These are phyloP conservation scores for Himantopus leucocephalus DNA, from an alignment of 2,113 vertebrate species.

Conservation along the genomic window DNA sequence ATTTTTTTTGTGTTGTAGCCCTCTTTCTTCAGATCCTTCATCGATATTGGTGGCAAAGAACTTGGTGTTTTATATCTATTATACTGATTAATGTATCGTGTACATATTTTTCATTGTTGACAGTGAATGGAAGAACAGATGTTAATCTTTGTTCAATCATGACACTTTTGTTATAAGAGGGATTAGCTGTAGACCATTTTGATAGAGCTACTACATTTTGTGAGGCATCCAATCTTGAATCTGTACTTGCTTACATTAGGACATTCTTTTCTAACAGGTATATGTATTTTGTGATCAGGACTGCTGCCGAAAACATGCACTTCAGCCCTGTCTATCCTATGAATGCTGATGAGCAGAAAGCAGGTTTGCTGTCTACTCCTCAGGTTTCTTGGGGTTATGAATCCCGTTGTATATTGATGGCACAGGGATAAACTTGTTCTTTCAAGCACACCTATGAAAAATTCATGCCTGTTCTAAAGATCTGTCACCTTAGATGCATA, in stretches of 20 bases:
- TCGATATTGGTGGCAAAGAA: background rate
- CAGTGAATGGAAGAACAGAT: background rate
- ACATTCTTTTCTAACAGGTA: background rate
- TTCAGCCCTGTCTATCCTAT: background rate
- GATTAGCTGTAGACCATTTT: background rate
- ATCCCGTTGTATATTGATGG: conserved; percentile 35
- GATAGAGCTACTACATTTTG: background rate
- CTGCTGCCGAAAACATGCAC: background rate
- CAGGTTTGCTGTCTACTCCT: background rate
- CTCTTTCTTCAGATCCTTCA: background rate
- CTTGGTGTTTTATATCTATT: background rate
- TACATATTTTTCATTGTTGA: background rate
- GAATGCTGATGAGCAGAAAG: conserved; percentile 5
- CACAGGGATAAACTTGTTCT: conserved; percentile 14
- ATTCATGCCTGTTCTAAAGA: conserved; percentile 15
- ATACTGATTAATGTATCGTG: background rate
- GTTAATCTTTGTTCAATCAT: background rate
- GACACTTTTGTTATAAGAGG: background rate
- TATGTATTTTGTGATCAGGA: background rate
- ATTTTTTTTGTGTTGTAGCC: background rate
- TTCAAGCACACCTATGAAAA: conserved; percentile 16
- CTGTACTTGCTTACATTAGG: background rate
- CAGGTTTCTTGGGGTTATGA: background rate
- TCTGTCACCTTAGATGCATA: background rate
- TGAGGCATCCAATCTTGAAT: background rate